Evolutionary conservation across 2,888 invertebrate species (phyloP).

Genomic region (Oegoconia quadripuncta): DNA sequence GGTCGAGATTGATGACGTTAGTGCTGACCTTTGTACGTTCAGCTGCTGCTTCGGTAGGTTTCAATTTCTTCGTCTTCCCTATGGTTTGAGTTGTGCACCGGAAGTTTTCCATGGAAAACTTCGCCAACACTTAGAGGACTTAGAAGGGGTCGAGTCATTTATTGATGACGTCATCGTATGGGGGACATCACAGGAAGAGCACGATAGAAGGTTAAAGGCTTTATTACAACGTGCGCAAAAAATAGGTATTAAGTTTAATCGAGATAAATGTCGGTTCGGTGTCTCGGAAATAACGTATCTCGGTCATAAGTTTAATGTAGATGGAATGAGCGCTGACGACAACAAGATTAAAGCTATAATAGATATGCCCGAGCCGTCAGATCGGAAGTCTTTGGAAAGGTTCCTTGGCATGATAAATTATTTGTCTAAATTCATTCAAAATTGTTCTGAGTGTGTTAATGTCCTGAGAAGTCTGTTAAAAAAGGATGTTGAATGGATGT

Average conservation of each 20-base stretch:
- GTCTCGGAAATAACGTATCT: constrained; percentile 7
- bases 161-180: constrained; percentile 14
- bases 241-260: constrained; percentile 18
- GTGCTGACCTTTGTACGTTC: constrained; percentile 26
- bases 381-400: constrained; percentile 9
- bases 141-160: constrained; percentile 16
- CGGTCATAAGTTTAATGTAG: constrained; percentile 6
- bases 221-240: constrained; percentile 9
- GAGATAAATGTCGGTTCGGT: constrained; percentile 11
- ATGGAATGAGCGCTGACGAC: constrained; percentile 12
- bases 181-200: constrained; percentile 10
- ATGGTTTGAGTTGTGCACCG: constrained; percentile 21
- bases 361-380: constrained; percentile 7
- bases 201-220: constrained; percentile 13
- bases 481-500: constrained; percentile 12
- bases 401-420: constrained; percentile 14
- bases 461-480: constrained; percentile 3
- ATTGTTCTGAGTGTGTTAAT: too few relatives aligned
- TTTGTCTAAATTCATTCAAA: too few relatives aligned
- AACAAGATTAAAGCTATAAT: constrained; percentile 9
- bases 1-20: constrained; percentile 18
- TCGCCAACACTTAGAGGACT: constrained; percentile 6
- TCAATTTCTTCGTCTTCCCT: too few relatives aligned
- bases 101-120: constrained; percentile 25
- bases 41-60: constrained; percentile 17